Base-by-base conservation (phyloP, 2,888 invertebrate genomes). In the Cantharis flavilabris region DNA sequence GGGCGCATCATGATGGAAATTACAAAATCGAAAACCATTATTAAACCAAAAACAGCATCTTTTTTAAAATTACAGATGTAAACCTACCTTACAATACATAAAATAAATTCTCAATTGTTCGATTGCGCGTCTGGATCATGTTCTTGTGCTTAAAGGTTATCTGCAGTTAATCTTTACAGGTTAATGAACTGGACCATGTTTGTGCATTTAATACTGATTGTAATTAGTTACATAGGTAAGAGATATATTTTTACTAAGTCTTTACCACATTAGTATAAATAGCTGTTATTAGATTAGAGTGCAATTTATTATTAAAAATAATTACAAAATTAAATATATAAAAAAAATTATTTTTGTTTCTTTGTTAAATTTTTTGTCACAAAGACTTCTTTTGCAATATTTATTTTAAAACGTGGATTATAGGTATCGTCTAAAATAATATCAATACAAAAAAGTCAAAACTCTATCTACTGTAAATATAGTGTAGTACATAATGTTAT, bases 1-100 rank as follows among this genome's bases (percentile, higher is more conserved):
- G 83, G 84, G 81, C 81, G 83, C 81, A 79, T 78, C 79, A 82
- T 82, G 83, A 81, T 80, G 81, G 73, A 71, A 18, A 69, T 71
- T 30, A 76, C 70, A 69, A 69, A 62, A 71, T 67, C 71, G 70
- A 30, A 70, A 78, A 75, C 69, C 71, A 71, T 79, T 75, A 73
- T 67, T 77, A 69, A 69, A 69, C 26, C 73, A 70, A 70, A 73
- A 74, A 70, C 75, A 69, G 65, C 62, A 18, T 18, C 69, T 26
- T 28, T 77, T 70, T 18, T 72, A 71, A 76, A 67, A 69, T 73
- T 72, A 70, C 62, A 63, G 16, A 49, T 71, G 76, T 76, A 72
- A 76, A 71, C 16, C 26, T 28, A 69, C 73, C 62, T 62, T 11
- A 18, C 10, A 63, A 62, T 62, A 73, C 11, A 62, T 20, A 70